These are phyloP conservation scores for Denticeps clupeoides DNA, from an alignment of 2,797 vertebrate genomes.

Conservation along the genomic window DNA sequence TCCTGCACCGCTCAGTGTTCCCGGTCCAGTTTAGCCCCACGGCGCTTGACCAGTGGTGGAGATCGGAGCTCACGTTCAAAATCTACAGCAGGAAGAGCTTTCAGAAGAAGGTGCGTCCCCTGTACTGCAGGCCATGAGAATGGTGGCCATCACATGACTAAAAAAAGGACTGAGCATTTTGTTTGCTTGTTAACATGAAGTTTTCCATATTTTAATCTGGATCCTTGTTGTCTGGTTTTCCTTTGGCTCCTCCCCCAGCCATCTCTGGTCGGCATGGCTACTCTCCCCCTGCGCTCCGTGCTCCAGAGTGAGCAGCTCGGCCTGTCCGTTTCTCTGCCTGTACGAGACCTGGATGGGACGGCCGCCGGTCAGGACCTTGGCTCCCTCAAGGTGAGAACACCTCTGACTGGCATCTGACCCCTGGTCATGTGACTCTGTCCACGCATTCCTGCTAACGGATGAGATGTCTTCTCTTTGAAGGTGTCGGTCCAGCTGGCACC, in stretches of 20 bases:
- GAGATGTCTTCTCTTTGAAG: no score
- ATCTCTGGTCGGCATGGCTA: conserved; percentile 62
- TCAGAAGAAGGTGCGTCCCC: conserved; percentile 78
- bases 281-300: conserved; percentile 56
- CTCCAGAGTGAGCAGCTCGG: conserved; percentile 60
- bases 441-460: no score
- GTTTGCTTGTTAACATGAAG: no score
- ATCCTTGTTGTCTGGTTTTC: neutral
- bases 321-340: conserved; percentile 56
- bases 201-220: neutral
- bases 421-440: neutral
- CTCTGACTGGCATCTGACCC: neutral
- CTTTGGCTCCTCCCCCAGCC: conserved; percentile 49
- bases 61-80: conserved; percentile 68
- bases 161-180: no score
- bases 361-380: conserved; percentile 47
- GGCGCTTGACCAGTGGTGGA: conserved; percentile 71
- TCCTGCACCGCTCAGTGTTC: conserved; percentile 74
- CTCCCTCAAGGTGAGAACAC: conserved; percentile 68
- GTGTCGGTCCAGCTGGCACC: conserved; percentile 69
- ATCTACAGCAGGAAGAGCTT: conserved; percentile 66
- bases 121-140: no score
- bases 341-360: conserved; percentile 46
- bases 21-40: conserved; percentile 59
- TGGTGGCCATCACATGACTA: no score